Evolutionary conservation across 2,113 vertebrate species (phyloP).

Genomic region (Axis porcinus): DNA sequence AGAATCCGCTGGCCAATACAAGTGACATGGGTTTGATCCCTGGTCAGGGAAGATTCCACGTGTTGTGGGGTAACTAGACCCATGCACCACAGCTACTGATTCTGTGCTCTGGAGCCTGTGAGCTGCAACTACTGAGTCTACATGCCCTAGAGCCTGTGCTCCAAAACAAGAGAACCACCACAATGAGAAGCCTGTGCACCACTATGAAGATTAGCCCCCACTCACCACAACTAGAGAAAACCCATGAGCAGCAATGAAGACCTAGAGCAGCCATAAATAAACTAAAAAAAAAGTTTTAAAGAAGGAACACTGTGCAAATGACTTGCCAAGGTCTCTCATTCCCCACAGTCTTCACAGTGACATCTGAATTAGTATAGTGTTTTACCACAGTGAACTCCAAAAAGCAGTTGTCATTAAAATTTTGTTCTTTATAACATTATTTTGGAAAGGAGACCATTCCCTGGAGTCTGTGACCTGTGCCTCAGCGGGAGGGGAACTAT

Average conservation of each 20-base stretch:
- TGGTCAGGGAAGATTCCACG: neutral
- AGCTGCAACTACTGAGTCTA: neutral
- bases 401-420: neutral
- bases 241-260: neutral
- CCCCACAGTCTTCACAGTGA: neutral
- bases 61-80: neutral
- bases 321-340: rapidly evolving
- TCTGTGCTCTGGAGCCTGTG: neutral
- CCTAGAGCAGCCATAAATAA: neutral
- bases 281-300: neutral
- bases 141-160: neutral
- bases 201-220: neutral
- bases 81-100: neutral
- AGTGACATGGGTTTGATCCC: neutral
- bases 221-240: neutral
- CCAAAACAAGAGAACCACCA: neutral
- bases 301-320: neutral
- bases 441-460: neutral
- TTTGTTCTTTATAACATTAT: neutral
- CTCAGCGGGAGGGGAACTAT: rapidly evolving
- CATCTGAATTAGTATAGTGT: neutral
- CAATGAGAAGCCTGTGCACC: neutral
- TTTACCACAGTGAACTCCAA: neutral
- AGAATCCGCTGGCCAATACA: neutral
- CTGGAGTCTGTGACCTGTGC: neutral